Conservation (phyloP, 2,888 invertebrate species). For the Lasioglossum zephyrum region DNA sequence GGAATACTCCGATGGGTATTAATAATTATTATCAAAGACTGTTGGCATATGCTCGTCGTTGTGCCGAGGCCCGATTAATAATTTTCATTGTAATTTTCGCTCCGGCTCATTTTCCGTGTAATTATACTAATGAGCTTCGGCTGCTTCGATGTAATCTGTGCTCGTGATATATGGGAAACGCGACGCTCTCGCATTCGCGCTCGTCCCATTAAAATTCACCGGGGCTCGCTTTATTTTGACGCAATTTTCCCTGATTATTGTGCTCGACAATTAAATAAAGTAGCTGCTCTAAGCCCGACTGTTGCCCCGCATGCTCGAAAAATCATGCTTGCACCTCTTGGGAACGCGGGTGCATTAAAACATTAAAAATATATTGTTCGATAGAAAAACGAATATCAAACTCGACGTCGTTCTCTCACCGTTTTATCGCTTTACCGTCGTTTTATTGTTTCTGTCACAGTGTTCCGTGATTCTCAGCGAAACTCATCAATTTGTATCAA, state of each 20-base stretch:
- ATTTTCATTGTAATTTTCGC: slow-evolving; percentile 30
- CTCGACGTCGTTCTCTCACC: neutral
- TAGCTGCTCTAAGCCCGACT: neutral
- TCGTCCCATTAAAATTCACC: neutral
- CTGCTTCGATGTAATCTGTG: slow-evolving; percentile 22
- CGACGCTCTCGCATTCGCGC: neutral
- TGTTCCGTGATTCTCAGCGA: neutral
- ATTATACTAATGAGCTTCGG: slow-evolving; percentile 39
- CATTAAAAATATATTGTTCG: neutral
- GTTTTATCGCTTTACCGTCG: neutral
- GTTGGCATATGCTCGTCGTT: slow-evolving; percentile 1
- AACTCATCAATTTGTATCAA: neutral
- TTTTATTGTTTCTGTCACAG: neutral
- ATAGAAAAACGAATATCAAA: neutral
- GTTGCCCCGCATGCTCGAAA: neutral
- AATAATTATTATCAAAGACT: slow-evolving; percentile 49
- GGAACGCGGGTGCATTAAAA: neutral
- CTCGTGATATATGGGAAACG: neutral
- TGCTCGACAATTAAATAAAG: slow-evolving; percentile 10
- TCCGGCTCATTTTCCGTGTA: slow-evolving; percentile 27
- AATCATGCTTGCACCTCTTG: neutral
- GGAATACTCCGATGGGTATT: neutral
- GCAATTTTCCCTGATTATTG: slow-evolving; percentile 8
- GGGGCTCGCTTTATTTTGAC: neutral
- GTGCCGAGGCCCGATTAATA: slow-evolving; percentile 22